These are phyloP conservation scores for Labrus mixtus DNA, from an alignment of 2,113 vertebrate species.

Conservation along the genomic window DNA sequence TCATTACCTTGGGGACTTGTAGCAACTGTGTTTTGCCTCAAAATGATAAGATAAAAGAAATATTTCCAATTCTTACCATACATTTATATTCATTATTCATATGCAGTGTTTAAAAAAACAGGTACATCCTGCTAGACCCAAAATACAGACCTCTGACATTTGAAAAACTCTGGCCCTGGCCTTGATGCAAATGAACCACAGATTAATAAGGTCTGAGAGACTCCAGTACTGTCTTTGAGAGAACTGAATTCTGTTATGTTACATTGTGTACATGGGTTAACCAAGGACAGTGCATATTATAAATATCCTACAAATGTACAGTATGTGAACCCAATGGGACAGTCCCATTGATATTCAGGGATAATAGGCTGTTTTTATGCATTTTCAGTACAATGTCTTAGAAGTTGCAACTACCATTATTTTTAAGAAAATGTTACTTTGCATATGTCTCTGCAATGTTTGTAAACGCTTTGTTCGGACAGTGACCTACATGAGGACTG, in stretches of 20 bases:
- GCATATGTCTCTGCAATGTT: no score
- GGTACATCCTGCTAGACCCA: background rate
- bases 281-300: background rate
- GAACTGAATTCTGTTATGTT: background rate
- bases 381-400: no score
- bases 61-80: background rate
- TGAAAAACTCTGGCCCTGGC: background rate
- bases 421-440: no score
- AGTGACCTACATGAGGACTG: no score
- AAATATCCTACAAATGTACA: background rate
- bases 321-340: background rate
- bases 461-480: no score
- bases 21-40: background rate
- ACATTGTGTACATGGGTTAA: background rate
- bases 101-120: background rate
- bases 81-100: background rate
- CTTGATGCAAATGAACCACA: background rate
- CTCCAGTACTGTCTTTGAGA: background rate
- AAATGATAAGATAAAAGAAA: background rate
- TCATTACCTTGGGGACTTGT: constrained; percentile 12
- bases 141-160: constrained; percentile 1
- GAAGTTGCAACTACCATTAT: no score
- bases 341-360: background rate
- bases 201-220: background rate
- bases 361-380: background rate